A percentile compares a stretch with the other conserved stretches of the same genome.
These are phyloP conservation scores for Holacanthus passer DNA, from an alignment of 2,113 vertebrate species.

Conservation along the genomic window DNA sequence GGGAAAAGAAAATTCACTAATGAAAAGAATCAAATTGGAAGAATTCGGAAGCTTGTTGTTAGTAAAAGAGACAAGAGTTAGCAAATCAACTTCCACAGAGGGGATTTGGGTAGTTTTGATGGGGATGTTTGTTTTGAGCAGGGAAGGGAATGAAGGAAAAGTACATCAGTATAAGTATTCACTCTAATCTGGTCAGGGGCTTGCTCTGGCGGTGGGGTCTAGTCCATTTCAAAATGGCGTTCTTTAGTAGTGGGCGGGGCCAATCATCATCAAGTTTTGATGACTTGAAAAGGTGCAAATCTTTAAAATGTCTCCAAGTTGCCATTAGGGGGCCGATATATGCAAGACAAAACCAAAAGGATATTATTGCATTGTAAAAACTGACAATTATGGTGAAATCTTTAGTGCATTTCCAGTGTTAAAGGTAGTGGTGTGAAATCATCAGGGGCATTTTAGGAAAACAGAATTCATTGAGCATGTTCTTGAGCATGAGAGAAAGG, in stretches of 20 bases:
- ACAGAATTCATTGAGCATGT: neutral
- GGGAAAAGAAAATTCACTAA: slow-evolving; percentile 78
- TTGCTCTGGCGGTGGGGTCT: slow-evolving; percentile 36
- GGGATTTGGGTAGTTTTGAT: slow-evolving; percentile 61
- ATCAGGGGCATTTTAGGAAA: slow-evolving; percentile 11
- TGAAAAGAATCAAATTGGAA: slow-evolving; percentile 81
- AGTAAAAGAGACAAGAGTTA: slow-evolving; percentile 92
- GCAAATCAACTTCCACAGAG: slow-evolving; percentile 83
- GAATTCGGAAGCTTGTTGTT: slow-evolving; percentile 86
- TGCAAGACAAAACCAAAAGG: slow-evolving; percentile 34
- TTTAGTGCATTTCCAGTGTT: slow-evolving; percentile 3
- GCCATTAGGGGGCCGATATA: slow-evolving; percentile 30
- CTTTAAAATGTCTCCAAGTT: slow-evolving; percentile 11
- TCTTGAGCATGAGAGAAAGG: neutral
- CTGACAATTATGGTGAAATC: slow-evolving; percentile 10
- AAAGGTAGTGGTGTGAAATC: neutral
- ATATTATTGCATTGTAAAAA: slow-evolving; percentile 46
- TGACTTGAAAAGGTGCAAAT: slow-evolving; percentile 44
- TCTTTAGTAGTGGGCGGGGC: slow-evolving; percentile 47
- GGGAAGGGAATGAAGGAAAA: slow-evolving; percentile 78
- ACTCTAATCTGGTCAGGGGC: slow-evolving; percentile 70
- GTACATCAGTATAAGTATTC: slow-evolving; percentile 81
- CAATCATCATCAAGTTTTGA: slow-evolving; percentile 60
- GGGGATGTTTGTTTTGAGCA: slow-evolving; percentile 62
- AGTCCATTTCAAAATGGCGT: slow-evolving; percentile 27